These are phyloP conservation scores for Eupelmus urozonus DNA, from an alignment of 2,888 invertebrate species.

Conservation along the genomic window DNA sequence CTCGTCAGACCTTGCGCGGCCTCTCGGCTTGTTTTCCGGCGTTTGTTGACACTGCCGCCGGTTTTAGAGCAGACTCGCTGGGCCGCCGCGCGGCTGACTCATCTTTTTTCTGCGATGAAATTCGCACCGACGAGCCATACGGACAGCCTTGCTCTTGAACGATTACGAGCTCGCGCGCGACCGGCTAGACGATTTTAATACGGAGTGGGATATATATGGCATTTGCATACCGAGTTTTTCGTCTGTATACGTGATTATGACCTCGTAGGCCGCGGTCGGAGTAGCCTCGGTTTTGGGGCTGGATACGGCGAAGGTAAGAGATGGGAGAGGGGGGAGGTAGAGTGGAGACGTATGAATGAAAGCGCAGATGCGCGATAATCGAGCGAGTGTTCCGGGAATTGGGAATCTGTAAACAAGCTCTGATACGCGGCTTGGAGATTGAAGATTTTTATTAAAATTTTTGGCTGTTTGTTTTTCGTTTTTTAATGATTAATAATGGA, in stretches of 20 bases:
- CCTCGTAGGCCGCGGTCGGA: conserved; percentile 14
- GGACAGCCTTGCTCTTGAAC: conserved; percentile 28
- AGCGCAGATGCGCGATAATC: neutral
- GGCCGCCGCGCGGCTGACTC: too few species aligned
- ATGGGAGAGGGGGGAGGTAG: neutral
- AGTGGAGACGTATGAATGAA: conserved; percentile 13
- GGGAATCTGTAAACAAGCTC: neutral
- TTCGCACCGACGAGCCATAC: too few species aligned
- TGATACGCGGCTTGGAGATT: neutral
- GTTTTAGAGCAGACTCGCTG: too few species aligned
- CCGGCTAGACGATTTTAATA: too few species aligned
- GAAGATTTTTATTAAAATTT: neutral
- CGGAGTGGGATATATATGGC: too few species aligned
- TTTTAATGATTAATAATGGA: too few species aligned
- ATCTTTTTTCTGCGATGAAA: too few species aligned
- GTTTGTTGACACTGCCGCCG: neutral
- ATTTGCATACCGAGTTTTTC: neutral
- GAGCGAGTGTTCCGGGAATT: neutral
- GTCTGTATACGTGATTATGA: conserved; percentile 34
- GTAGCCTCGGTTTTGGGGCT: neutral
- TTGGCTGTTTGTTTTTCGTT: neutral
- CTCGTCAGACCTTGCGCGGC: conserved; percentile 24
- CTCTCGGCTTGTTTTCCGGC: conserved; percentile 4
- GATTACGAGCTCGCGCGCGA: too few species aligned
- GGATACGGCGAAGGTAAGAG: neutral